Percentiles rank a stretch among this genome's conserved stretches.
Conservation (phyloP, 1,140 invertebrate genomes). For the Eumaeus atala region DNA sequence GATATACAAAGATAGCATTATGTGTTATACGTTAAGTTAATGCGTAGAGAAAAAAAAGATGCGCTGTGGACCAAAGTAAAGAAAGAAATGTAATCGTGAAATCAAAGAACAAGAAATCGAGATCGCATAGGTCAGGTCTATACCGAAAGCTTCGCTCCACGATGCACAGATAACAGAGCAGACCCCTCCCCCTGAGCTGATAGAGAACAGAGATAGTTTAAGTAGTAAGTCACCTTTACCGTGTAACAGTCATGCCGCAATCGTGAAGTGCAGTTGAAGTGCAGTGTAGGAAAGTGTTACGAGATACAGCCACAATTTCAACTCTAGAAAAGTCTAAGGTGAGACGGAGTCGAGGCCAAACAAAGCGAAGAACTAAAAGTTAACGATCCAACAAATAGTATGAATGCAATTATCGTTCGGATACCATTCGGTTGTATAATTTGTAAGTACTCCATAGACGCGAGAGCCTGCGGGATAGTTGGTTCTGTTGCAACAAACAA, state of each 20-base stretch:
- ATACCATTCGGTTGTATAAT: conserved; percentile 71
- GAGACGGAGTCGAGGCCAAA: conserved; percentile 33
- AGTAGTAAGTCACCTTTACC: conserved; percentile 77
- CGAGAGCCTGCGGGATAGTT: conserved; percentile 67
- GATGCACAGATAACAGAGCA: conserved; percentile 55
- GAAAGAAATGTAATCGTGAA: conserved; percentile 52
- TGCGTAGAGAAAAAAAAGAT: conserved; percentile 21
- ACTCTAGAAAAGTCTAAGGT: conserved; percentile 50
- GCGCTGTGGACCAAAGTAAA: conserved; percentile 47
- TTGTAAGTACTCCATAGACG: conserved; percentile 72
- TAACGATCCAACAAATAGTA: conserved; percentile 40
- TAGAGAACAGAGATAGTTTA: conserved; percentile 70
- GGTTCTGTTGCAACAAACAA: conserved; percentile 72
- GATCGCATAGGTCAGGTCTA: conserved; percentile 31
- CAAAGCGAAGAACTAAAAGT: conserved; percentile 29
- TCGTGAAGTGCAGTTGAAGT: conserved; percentile 46
- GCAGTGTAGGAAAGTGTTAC: conserved; percentile 50
- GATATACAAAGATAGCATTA: conserved; percentile 29
- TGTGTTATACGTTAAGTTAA: conserved; percentile 21
- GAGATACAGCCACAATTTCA: conserved; percentile 69
- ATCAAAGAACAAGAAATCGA: conserved; percentile 28
- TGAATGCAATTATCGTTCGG: conserved; percentile 55
- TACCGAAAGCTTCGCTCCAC: conserved; percentile 53
- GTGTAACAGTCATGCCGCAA: conserved; percentile 57
- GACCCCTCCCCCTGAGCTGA: conserved; percentile 40